A percentile compares a stretch with the other conserved stretches of the same genome.
These are phyloP conservation scores for Herpailurus yagouaroundi DNA, from an alignment of 2,113 vertebrate species.

Conservation along the genomic window DNA sequence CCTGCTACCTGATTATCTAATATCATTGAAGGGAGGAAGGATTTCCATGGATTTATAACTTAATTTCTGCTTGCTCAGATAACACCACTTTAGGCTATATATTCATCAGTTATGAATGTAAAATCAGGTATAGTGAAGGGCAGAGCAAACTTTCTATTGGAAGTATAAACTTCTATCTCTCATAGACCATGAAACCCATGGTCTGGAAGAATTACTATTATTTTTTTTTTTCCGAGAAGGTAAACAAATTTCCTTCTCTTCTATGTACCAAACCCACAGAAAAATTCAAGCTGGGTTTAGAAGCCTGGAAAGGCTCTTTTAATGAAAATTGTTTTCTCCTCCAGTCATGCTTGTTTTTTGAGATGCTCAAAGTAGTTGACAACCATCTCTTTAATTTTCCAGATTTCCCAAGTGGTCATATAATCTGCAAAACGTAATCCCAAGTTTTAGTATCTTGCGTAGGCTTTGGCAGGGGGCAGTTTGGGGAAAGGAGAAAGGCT, in stretches of 20 bases:
- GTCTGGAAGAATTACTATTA: not conserved
- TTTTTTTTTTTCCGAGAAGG: not conserved
- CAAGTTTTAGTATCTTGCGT: not conserved
- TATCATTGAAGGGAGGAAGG: not conserved
- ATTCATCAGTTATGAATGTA: not conserved
- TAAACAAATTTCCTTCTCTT: not conserved
- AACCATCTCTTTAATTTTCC: not conserved
- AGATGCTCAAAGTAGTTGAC: not conserved
- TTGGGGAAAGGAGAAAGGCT: not conserved
- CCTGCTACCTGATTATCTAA: not conserved
- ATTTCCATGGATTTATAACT: constrained; percentile 2
- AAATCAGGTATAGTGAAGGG: not conserved
- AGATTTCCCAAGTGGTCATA: not conserved
- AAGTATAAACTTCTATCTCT: not conserved
- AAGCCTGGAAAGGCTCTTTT: not conserved
- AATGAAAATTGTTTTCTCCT: not conserved
- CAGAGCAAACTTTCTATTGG: not conserved
- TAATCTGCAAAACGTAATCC: not conserved
- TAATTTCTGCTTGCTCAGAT: not conserved
- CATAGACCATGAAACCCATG: not conserved
- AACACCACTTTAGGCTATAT: not conserved
- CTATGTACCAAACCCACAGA: not conserved
- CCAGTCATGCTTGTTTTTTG: not conserved
- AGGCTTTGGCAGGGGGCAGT: not conserved
- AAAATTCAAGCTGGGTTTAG: not conserved